Conservation (phyloP, 2,797 vertebrate species). For the Aplochiton taeniatus region DNA sequence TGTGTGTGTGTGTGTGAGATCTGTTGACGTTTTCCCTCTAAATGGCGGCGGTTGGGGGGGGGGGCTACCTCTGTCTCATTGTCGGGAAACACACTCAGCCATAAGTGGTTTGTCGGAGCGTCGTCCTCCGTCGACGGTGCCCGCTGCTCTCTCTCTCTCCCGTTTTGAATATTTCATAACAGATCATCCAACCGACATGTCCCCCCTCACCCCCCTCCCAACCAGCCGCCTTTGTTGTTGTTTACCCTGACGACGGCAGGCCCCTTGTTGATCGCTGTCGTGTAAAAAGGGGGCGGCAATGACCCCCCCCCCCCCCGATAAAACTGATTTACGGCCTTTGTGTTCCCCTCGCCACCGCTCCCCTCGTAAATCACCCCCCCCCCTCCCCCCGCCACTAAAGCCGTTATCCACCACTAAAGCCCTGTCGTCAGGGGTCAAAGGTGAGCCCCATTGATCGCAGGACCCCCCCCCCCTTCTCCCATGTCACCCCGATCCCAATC, state of each 20-base stretch:
- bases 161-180: constrained; percentile 78
- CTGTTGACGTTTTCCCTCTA: constrained; percentile 65
- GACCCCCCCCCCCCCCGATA: constrained; percentile 49
- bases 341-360: constrained; percentile 17
- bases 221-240: constrained; percentile 56
- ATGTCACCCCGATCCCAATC: no score
- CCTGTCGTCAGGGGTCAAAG: constrained; percentile 40
- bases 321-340: constrained; percentile 41
- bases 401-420: constrained; percentile 36
- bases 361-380: constrained; percentile 38
- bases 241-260: constrained; percentile 58
- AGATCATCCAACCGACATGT: constrained; percentile 76
- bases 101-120: constrained; percentile 69
- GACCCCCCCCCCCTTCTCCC: not conserved
- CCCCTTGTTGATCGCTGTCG: constrained; percentile 63
- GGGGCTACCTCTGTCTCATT: constrained; percentile 59
- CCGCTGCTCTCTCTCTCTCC: constrained; percentile 57
- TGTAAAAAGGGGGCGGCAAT: constrained; percentile 41
- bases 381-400: no score
- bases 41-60: constrained; percentile 58
- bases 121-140: constrained; percentile 48
- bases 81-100: constrained; percentile 71
- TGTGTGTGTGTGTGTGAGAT: constrained; percentile 21
- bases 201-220: constrained; percentile 43
- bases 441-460: constrained; percentile 31